A percentile compares a stretch with the other conserved stretches of the same genome.
Conservation (phyloP, 2,888 invertebrate species). For the Erynnis tages region DNA sequence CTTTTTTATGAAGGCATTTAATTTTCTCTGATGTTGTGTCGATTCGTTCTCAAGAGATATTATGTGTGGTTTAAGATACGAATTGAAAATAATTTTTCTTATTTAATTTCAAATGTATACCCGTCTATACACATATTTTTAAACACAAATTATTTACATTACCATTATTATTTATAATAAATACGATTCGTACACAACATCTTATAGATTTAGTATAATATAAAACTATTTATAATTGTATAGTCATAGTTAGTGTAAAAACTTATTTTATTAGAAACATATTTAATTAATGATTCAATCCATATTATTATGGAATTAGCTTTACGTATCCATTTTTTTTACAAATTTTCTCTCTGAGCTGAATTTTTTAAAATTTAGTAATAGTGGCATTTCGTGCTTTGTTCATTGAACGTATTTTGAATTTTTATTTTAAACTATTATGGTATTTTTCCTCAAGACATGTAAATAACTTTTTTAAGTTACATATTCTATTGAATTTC, state of each 20-base stretch:
- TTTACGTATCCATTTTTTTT: conserved; percentile 10
- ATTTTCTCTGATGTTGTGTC: conserved; percentile 50
- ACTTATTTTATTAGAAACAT: conserved; percentile 26
- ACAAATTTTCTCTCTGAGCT: not conserved
- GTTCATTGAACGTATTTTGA: not conserved
- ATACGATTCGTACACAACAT: conserved; percentile 33
- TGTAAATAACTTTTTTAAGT: too few relatives aligned
- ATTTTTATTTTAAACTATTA: not conserved
- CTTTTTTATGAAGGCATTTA: conserved; percentile 53
- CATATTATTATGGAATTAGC: not conserved
- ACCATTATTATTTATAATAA: too few relatives aligned
- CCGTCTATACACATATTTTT: too few relatives aligned
- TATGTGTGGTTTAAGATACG: too few relatives aligned
- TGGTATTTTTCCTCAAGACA: too few relatives aligned
- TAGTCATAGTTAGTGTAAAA: conserved; percentile 34
- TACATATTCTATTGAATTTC: not conserved
- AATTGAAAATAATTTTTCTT: not conserved
- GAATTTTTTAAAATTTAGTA: conserved; percentile 3
- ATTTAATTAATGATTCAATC: conserved; percentile 4
- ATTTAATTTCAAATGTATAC: too few relatives aligned
- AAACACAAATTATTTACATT: not conserved
- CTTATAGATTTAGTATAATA: conserved; percentile 28
- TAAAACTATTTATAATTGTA: conserved; percentile 35
- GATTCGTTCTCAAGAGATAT: conserved; percentile 22
- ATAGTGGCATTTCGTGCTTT: conserved; percentile 2